Base-by-base conservation (phyloP, 2,888 invertebrate genomes). In the Crossocerus cetratus region DNA sequence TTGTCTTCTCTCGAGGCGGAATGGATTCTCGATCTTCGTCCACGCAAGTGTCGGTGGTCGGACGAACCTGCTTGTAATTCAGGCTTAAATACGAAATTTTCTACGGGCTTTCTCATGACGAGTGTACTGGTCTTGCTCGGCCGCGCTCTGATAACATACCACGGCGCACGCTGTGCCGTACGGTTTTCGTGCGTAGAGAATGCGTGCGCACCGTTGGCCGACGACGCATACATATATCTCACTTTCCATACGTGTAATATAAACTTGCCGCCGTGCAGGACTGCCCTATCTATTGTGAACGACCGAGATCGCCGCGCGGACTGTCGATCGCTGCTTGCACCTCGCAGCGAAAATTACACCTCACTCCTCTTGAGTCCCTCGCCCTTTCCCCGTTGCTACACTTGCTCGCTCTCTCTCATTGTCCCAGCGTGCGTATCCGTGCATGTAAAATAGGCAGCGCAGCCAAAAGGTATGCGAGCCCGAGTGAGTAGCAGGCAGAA, bases 321-420 rank as follows among this genome's bases (percentile, higher is more conserved):
- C 76, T 80, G 83, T 82, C 83, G 85, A 86, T 87, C 84, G 83
- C 84, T 87, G 86, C 85, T 87, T 80, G 82, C 80, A 78, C 73
- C 60, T 72, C 65, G 74, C 78, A 77, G 78, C 72, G 84, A 78
- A 86, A 87, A 87, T 87, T 87, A 85, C 84, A 87, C 81, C 85
- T 84, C 79, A 5, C 8, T 75, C 74, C 80, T 70, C 14, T 11
- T 13, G 23, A 43, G 76, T 83, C 83, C 85, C 86, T 85, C 87
- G 84, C 86, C 86, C 84, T 86, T 82, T 69, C 76, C 69, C 69
- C 60, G 64, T 45, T 16, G 32, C 49, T 60, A 4, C 32, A 32
- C 8, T 32, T 43, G 42, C 45, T 58, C 42, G 4, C 23, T 14
- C 22, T 32, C 32, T 4, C 32, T 32, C 32, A 32, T 32, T 32